Percentiles rank a stretch among this genome's conserved stretches.
phyloP scores from a whole-genome alignment of 1,140 invertebrate species.

The Drosophila pectinifera region DNA sequence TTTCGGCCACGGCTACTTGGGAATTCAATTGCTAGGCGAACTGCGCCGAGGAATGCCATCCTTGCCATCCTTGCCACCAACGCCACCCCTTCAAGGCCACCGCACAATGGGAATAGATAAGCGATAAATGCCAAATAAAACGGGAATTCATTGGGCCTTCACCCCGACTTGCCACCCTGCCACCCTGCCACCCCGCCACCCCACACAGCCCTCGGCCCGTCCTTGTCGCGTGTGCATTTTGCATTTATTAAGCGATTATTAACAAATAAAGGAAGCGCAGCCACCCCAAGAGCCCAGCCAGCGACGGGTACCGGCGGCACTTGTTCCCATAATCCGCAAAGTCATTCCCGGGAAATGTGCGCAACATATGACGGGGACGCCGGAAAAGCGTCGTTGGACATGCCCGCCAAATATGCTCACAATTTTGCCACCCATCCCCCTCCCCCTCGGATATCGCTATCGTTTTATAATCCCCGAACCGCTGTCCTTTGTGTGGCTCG shows the following conservation, averaged over 20 bases:
- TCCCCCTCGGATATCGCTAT: constrained; percentile 12
- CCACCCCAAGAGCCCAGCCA: constrained; percentile 46
- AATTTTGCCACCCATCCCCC: constrained; percentile 49
- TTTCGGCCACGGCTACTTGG: constrained; percentile 56
- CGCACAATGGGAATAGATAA: constrained; percentile 73
- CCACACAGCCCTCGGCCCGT: not conserved
- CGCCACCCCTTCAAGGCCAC: constrained; percentile 14
- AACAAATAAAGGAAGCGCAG: constrained; percentile 69
- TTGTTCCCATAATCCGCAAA: constrained; percentile 78
- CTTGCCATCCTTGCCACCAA: too few relatives aligned
- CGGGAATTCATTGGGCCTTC: constrained; percentile 26
- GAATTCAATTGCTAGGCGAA: constrained; percentile 62
- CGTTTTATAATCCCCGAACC: constrained; percentile 73
- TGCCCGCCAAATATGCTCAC: constrained; percentile 82
- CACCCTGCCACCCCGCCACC: too few relatives aligned
- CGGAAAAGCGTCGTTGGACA: constrained; percentile 38
- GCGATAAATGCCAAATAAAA: constrained; percentile 76
- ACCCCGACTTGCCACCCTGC: constrained; percentile 2
- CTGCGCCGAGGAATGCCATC: constrained; percentile 32
- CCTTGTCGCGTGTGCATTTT: constrained; percentile 70
- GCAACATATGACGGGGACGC: constrained; percentile 73
- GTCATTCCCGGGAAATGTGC: constrained; percentile 77
- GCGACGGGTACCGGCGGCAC: constrained; percentile 26
- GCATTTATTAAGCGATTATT: constrained; percentile 85
- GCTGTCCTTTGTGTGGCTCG: constrained; percentile 61